Evolutionary conservation across 2,797 vertebrate genomes (phyloP), one percentile per base, ranked within the genome.

Genomic region (Rhinella marina): DNA sequence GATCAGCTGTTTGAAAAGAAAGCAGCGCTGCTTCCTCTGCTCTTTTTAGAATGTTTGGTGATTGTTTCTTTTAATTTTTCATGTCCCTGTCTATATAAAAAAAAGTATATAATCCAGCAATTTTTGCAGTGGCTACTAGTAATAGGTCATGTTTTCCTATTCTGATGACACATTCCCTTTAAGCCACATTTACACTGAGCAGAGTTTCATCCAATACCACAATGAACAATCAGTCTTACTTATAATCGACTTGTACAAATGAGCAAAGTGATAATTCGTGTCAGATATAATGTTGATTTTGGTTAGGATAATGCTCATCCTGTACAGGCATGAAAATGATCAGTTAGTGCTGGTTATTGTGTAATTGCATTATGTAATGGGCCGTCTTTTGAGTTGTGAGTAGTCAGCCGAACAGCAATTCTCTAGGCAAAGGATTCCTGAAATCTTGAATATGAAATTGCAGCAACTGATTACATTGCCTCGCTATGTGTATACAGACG

Each of bases 341-440:
- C 75, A 54, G 75, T 77, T 54, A 77, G 11, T 54, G 11, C 75
- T 54, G 50, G 75, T 77, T 77, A 77, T 77, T 77, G 75, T 77
- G 75, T 77, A 77, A 77, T 77, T 77, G 75, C 25, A n/a, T 77
- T 54, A 77, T 77, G 75, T 77, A 77, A 77, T 77, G 75, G 48
- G 48, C 75, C 75, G n/a, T 77, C 75, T 48, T 75, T 21, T 77
- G 12, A n/a, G 11, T 54, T 77, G 50, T 13, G 75, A 52, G 23
- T 27, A 77, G 41, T 77, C 75, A 52, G 48, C 41, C 73, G 25
- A 76, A 77, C 23, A 14, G 23, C 25, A 77, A 54, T 76, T 76
- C 73, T 52, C 73, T 23, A 13, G 73, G 21, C 73, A 50, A 52
- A 8, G 41, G 21, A 76, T 23, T 52, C 48, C 21, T 50, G 48